phyloP scores from a whole-genome alignment of 2,113 vertebrate genomes.

The human (Homo sapiens) region DNA sequence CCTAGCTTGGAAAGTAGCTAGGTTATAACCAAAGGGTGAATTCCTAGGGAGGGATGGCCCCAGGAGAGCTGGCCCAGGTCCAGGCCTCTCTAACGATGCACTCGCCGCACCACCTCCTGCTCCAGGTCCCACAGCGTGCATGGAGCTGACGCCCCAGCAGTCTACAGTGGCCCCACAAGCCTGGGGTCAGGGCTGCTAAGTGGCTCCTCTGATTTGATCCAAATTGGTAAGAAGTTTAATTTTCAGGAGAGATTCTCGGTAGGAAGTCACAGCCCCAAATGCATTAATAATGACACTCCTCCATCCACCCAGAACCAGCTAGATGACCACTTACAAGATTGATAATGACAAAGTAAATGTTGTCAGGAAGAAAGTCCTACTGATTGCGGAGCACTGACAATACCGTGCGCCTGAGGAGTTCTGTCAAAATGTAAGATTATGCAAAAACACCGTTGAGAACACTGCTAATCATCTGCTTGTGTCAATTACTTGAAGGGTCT shows the following conservation, averaged over 20 bases:
- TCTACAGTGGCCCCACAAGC: too few species aligned
- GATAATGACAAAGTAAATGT: constrained; percentile 88
- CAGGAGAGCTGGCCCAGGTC: neutral
- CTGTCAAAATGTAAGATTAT: constrained; percentile 92
- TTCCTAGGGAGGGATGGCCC: fast-evolving
- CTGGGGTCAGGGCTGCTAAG: neutral
- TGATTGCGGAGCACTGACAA: constrained; percentile 87
- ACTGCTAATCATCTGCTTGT: constrained; percentile 95
- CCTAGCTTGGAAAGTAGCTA: neutral
- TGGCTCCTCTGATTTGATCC: neutral
- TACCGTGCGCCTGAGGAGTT: constrained; percentile 85
- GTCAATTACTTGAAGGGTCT: constrained; percentile 95
- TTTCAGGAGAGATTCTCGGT: constrained; percentile 60
- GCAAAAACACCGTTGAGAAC: constrained; percentile 91
- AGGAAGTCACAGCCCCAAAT: constrained; percentile 69
- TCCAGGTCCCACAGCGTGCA: neutral
- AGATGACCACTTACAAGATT: constrained; percentile 89
- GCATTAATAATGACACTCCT: constrained; percentile 69
- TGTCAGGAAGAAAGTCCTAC: constrained; percentile 82
- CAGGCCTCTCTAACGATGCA: fast-evolving
- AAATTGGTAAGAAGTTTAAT: constrained; percentile 73
- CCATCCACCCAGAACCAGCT: constrained; percentile 78
- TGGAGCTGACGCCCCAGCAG: fast-evolving
- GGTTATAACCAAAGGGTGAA: neutral
- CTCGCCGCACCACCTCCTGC: fast-evolving